phyloP scores from a whole-genome alignment of 2,113 vertebrate genomes.

The Anolis carolinensis region DNA sequence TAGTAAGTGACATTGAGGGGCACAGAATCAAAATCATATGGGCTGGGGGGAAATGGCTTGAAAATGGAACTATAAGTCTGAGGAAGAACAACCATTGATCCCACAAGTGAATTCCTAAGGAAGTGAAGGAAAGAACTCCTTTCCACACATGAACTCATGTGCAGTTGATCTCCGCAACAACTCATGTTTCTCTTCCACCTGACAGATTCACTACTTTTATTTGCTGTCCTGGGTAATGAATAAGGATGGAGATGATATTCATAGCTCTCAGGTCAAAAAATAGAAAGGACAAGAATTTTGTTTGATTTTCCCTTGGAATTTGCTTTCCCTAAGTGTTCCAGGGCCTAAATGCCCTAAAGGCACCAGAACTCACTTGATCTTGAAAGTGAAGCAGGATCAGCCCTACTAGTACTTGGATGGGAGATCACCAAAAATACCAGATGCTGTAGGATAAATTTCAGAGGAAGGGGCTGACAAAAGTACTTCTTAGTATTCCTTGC shows the following conservation, averaged over 20 bases:
- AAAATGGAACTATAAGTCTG: constrained; percentile 39
- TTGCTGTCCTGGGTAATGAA: neutral
- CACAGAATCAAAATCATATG: constrained; percentile 51
- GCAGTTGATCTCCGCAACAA: neutral
- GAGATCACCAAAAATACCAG: too few relatives aligned
- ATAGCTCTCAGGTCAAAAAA: neutral
- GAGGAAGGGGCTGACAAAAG: too few relatives aligned
- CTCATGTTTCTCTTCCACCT: neutral
- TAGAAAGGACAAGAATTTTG: neutral
- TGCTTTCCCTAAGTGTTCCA: too few relatives aligned
- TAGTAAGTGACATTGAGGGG: constrained; percentile 53
- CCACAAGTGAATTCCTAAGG: fast-evolving
- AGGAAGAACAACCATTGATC: neutral
- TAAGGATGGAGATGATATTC: neutral
- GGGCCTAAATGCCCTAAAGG: too few relatives aligned
- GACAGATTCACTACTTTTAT: neutral
- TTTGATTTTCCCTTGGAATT: too few relatives aligned
- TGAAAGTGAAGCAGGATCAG: too few relatives aligned
- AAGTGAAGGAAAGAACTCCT: neutral
- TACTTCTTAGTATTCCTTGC: too few relatives aligned
- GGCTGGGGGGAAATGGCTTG: constrained; percentile 53
- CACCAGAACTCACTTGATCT: too few relatives aligned
- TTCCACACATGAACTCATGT: neutral
- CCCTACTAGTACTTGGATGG: too few relatives aligned
- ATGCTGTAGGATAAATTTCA: too few relatives aligned